Evolutionary conservation across 2,888 invertebrate genomes (phyloP).

Genomic region (Drosophila robusta): DNA sequence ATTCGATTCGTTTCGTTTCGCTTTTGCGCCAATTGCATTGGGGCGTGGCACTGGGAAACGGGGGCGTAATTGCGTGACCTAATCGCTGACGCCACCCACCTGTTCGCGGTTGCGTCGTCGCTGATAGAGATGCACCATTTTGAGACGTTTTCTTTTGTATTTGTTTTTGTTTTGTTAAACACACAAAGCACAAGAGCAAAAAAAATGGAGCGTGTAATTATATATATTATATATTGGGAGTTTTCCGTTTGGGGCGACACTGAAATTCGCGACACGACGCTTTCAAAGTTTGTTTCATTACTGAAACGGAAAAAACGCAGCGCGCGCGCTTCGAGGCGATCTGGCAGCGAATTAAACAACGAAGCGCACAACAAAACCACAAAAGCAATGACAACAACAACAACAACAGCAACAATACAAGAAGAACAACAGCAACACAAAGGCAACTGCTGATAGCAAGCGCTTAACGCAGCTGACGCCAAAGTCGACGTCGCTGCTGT

Average conservation of each 20-base stretch:
- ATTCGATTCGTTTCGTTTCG: conserved; percentile 4
- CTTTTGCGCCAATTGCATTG: conserved; percentile 7
- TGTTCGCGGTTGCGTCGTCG: conserved; percentile 67
- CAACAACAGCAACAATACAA: neutral
- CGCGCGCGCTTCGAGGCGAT: conserved; percentile 42
- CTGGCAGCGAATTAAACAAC: conserved; percentile 40
- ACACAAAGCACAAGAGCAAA: conserved; percentile 18
- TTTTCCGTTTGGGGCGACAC: conserved; percentile 5
- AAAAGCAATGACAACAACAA: conserved; percentile 16
- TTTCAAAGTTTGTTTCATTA: conserved; percentile 61
- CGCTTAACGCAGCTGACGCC: conserved; percentile 24
- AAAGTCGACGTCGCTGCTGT: conserved; percentile 18
- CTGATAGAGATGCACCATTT: conserved; percentile 72
- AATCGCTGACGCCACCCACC: conserved; percentile 56
- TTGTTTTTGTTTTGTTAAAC: neutral
- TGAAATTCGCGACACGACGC: conserved; percentile 59
- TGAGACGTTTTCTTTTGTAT: neutral
- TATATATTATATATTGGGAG: neutral
- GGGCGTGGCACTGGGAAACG: neutral
- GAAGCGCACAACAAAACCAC: conserved; percentile 14
- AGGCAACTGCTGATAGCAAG: conserved; percentile 46
- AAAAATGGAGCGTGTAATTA: neutral
- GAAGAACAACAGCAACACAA: conserved; percentile 17
- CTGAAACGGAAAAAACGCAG: conserved; percentile 56
- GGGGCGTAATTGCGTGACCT: conserved; percentile 6